Conservation (phyloP, 2,113 vertebrate genomes). For the Podarcis muralis region DNA sequence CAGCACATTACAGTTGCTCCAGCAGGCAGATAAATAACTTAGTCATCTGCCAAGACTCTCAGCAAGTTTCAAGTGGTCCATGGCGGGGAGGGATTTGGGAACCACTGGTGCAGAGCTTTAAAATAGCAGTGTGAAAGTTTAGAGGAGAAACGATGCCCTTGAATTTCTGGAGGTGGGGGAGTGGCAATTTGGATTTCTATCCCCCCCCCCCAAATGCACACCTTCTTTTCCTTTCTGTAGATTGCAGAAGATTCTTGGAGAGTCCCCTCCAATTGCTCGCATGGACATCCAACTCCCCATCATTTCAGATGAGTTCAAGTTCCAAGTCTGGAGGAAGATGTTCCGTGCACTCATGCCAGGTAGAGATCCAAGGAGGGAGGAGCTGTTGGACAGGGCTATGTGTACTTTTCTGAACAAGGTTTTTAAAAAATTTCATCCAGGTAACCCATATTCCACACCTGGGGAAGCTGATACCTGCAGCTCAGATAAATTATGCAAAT, state of each 20-base stretch:
- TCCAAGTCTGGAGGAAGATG: constrained; percentile 79
- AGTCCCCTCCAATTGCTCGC: constrained; percentile 69
- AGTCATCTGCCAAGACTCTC: too few species aligned
- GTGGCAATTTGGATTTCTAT: too few species aligned
- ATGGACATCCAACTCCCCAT: constrained; percentile 74
- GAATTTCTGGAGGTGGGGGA: neutral
- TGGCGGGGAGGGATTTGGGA: too few species aligned
- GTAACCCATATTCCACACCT: neutral
- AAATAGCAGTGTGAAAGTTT: neutral
- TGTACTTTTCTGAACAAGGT: neutral
- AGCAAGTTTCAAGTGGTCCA: too few species aligned
- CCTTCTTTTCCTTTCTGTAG: constrained; percentile 27
- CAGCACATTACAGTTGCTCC: too few species aligned
- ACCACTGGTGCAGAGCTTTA: neutral
- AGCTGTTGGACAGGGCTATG: neutral
- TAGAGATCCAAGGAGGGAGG: neutral
- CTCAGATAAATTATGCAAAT: too few species aligned
- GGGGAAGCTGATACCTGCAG: too few species aligned
- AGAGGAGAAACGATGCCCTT: too few species aligned
- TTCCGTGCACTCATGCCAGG: constrained; percentile 74
- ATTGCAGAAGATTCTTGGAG: constrained; percentile 69
- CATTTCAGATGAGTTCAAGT: constrained; percentile 77
- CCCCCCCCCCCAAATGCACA: neutral
- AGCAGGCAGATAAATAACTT: too few species aligned
- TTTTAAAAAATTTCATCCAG: neutral